Evolutionary conservation across 2,113 vertebrate species (phyloP).

Genomic region (Myocastor coypus): DNA sequence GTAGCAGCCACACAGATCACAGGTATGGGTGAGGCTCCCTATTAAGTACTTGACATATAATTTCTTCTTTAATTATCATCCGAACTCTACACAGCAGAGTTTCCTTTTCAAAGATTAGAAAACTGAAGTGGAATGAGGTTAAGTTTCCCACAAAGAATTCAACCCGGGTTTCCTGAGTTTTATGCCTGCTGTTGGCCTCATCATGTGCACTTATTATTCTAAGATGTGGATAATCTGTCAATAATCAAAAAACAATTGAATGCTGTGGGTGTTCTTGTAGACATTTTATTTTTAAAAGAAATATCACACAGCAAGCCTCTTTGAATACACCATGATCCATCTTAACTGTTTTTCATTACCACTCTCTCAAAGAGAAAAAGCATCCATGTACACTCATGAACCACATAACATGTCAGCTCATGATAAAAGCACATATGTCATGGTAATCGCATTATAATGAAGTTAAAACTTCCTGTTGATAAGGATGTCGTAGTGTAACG

Average conservation of each 20-base stretch:
- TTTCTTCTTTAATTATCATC: slow-evolving; percentile 32
- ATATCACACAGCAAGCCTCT: background rate
- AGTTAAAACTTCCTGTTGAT: background rate
- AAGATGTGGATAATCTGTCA: background rate
- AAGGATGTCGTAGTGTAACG: background rate
- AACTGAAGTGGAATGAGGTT: background rate
- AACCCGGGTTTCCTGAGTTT: background rate
- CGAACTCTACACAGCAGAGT: background rate
- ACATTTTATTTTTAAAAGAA: slow-evolving; percentile 16
- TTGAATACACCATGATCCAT: background rate
- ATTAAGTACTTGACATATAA: background rate
- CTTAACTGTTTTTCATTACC: background rate
- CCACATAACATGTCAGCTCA: background rate
- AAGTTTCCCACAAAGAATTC: background rate
- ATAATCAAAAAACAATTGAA: background rate
- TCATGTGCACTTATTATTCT: background rate
- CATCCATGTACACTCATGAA: background rate
- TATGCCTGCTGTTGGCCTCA: background rate
- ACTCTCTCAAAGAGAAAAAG: background rate
- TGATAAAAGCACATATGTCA: background rate
- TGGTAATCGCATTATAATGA: background rate
- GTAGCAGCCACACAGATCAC: background rate
- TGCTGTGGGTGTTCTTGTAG: background rate
- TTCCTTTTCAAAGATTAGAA: slow-evolving; percentile 6
- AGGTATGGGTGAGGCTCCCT: background rate